Evolutionary conservation across 2,797 vertebrate species (phyloP), one percentile per base, ranked within the genome.

Genomic region (Cetoscarus ocellatus): DNA sequence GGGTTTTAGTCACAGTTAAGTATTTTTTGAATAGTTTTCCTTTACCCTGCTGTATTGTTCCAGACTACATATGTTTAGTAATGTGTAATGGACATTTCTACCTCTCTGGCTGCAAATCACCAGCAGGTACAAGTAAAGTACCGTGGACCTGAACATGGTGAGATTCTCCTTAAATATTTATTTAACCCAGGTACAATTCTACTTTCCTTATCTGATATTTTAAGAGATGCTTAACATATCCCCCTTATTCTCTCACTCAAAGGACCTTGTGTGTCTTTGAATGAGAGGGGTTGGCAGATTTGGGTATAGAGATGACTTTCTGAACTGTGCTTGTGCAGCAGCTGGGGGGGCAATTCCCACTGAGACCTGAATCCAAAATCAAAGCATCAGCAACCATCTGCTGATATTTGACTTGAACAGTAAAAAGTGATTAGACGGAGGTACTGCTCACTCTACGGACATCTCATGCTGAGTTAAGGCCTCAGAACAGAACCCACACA

Each of bases 381-480:
- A 92, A 85, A 87, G 84, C 75, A 13, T 13, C n/a, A 1, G 68
- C 67, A 68, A 70, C 77, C 82, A 83, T 87, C 84, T 85, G 83
- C 72, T 54, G 70, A 86, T 82, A 83, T 87, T 83, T 88, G 85
- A 82, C 76, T 68, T 45, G 62, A 87, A 82, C 79, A 82, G 76
- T 87, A 79, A 84, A 80, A 86, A 70, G 11, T 73, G 76, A 82
- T 87, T 82, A 73, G 76, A 61, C 12, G 35, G 86, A 82, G 73
- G 86, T 77, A 77, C 83, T 58, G 84, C 73, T 77, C 15, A 12
- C 78, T 79, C 79, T 73, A 69, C 45, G 72, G 62, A 73, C 75
- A 65, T 69, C 80, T 82, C 81, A 78, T 40, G 83, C 83, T 89
- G 86, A 56, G 72, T 77, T 80, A 90, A 90, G 91, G 90, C 87